Evolutionary conservation across 2,888 invertebrate species (phyloP), one percentile per base, ranked within the genome.

Genomic region (Ditula angustiorana): DNA sequence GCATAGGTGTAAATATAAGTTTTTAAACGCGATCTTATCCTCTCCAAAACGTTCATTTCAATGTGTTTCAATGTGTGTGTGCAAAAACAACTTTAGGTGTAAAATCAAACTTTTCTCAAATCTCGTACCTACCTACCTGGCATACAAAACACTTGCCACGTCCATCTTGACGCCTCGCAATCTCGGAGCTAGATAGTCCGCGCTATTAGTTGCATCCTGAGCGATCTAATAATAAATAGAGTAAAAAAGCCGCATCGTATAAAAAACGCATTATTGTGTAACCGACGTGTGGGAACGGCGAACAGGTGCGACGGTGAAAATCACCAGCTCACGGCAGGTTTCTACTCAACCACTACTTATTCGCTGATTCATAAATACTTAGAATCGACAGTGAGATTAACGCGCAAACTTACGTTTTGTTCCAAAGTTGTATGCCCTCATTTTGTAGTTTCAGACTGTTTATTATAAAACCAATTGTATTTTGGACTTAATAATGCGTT

Each of bases 231-330:
- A 84, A 85, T 80, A 82, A 82, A 77, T 80, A 82, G 41, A 60
- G 44, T 59, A 59, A 66, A 68, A 61, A 58, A 55, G 55, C 57
- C 86, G 87, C 84, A 73, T 82, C 81, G 82, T 80, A 87, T 85
- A 88, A 87, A 86, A 88, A 88, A 79, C 83, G 76, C 73, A 86
- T 83, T 84, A 84, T 87, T 87, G 86, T 85, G 82, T 83, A 85
- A 86, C 79, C 76, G 78, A 80, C 71, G 85, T 86, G 87, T 88
- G 89, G 88, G 89, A 90, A 89, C 81, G 67, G 49, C 65, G 73
- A 77, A 82, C 89, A 90, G 89, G 89, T 90, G 90, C 81, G 75
- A 28, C 26, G 11, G 47, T 56, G 57, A 44, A 44, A 57, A 47
- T 44, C 52, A 33, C 52, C 52, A 64, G 64, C 64, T 66, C 53